phyloP scores from a whole-genome alignment of 2,113 vertebrate genomes.

The Aspidoscelis tigris region DNA sequence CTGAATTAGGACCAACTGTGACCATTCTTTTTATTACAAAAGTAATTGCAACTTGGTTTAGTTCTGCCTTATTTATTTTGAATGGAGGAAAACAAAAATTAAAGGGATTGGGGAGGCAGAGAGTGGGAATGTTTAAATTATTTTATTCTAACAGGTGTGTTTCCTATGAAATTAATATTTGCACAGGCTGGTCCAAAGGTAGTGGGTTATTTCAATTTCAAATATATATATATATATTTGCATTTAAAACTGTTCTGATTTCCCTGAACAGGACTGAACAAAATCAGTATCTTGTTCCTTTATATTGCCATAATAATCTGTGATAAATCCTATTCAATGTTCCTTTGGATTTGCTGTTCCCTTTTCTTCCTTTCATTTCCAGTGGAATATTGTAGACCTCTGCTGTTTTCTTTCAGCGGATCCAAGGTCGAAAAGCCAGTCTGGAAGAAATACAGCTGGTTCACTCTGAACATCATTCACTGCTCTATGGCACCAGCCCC shows the following conservation, averaged over 20 bases:
- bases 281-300: conserved; percentile 74
- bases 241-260: conserved; percentile 53
- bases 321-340: conserved; percentile 79
- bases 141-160: conserved; percentile 42
- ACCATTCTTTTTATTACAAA: not conserved
- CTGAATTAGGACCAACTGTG: not conserved
- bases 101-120: not conserved
- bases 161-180: conserved; percentile 39
- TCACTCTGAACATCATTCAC: conserved; percentile 84
- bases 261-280: conserved; percentile 70
- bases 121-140: not conserved
- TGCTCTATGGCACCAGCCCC: conserved; percentile 82
- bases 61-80: conserved; percentile 4
- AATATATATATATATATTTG: not conserved
- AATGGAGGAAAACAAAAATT: conserved; percentile 2
- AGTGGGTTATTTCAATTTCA: too few species aligned
- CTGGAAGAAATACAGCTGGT: conserved; percentile 87
- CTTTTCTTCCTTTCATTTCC: conserved; percentile 69
- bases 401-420: conserved; percentile 84
- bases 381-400: conserved; percentile 76
- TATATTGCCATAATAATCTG: conserved; percentile 70
- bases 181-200: too few species aligned
- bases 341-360: conserved; percentile 61
- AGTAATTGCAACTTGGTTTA: conserved; percentile 1
- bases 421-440: conserved; percentile 86